Conservation (phyloP, 1,140 invertebrate species). For the Liolophura sinensis region DNA sequence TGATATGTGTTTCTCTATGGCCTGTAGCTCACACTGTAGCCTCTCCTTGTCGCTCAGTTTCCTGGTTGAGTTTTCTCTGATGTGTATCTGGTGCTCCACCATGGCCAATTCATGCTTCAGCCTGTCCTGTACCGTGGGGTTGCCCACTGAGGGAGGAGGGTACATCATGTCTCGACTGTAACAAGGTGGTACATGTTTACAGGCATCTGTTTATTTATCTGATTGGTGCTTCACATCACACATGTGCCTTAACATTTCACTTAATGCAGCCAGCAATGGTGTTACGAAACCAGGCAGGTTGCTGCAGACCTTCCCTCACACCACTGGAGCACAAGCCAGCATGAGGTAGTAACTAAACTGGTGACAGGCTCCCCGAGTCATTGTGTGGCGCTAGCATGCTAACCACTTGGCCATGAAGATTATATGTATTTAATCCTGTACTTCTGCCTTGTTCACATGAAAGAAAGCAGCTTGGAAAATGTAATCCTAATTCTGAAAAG, state of each 20-base stretch:
- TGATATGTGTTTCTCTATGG: constrained; percentile 30
- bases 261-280: not conserved
- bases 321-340: no score
- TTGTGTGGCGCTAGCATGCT: no score
- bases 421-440: no score
- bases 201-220: constrained; percentile 1
- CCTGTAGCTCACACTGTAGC: constrained; percentile 25
- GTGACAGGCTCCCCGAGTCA: no score
- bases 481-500: no score
- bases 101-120: constrained; percentile 20
- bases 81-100: constrained; percentile 20
- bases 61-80: constrained; percentile 4
- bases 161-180: not conserved
- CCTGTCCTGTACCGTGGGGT: constrained; percentile 11
- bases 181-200: not conserved
- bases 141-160: no score
- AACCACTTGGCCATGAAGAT: no score
- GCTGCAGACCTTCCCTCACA: no score
- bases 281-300: no score
- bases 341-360: no score
- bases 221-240: not conserved
- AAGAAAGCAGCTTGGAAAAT: no score
- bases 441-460: no score
- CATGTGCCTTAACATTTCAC: not conserved
- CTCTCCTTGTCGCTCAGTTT: constrained; percentile 16